Evolutionary conservation across 1,140 invertebrate genomes (phyloP).

Genomic region (Eriosoma lanigerum): DNA sequence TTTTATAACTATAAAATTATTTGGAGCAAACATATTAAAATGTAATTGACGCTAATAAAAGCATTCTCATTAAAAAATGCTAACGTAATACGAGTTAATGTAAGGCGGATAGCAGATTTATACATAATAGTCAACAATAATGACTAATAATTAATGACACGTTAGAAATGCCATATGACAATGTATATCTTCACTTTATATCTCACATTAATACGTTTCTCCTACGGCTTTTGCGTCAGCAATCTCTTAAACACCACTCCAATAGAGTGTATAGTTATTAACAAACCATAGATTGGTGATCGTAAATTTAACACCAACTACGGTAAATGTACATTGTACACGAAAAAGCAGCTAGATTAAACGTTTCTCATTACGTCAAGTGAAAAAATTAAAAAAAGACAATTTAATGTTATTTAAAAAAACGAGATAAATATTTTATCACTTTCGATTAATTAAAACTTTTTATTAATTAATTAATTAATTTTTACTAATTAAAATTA

Average conservation of each 20-base stretch:
- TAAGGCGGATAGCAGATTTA: neutral
- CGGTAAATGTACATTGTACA: too few species aligned
- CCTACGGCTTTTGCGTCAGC: neutral
- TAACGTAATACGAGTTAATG: conserved; percentile 18
- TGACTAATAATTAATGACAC: neutral
- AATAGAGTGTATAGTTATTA: neutral
- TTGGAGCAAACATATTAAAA: too few species aligned
- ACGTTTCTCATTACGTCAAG: neutral
- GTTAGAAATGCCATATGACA: neutral
- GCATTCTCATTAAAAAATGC: neutral
- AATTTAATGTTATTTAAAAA: too few species aligned
- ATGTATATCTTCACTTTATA: conserved; percentile 1
- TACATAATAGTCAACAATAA: neutral
- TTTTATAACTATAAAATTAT: too few species aligned
- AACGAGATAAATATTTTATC: too few species aligned
- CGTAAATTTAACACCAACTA: conserved; percentile 7
- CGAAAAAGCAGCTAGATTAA: neutral
- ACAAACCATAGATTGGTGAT: neutral
- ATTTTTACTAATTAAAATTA: too few species aligned
- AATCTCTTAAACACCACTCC: conserved; percentile 20
- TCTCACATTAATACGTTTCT: neutral
- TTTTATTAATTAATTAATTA: too few species aligned
- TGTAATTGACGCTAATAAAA: too few species aligned
- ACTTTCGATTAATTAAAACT: too few species aligned
- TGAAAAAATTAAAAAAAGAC: too few species aligned